Conservation (phyloP, 1,140 invertebrate genomes). For the Pararge aegeria region DNA sequence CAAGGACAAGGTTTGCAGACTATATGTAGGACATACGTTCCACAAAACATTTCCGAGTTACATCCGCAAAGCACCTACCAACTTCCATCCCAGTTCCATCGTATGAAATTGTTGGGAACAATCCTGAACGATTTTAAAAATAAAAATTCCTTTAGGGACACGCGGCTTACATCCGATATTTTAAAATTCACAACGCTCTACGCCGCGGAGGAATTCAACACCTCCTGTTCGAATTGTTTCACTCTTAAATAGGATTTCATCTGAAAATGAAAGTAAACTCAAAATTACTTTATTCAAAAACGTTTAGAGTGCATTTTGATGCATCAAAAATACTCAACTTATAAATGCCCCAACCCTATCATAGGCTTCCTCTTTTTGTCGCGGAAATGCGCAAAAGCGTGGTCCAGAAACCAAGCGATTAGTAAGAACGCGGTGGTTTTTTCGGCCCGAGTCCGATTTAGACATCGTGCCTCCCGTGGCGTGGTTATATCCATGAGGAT, state of each 20-base stretch:
- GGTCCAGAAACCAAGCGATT: no score
- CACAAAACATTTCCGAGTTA: not conserved
- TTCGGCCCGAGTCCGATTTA: no score
- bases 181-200: slow-evolving; percentile 19
- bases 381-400: no score
- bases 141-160: not conserved
- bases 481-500: no score
- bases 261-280: slow-evolving; percentile 13
- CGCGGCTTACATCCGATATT: slow-evolving; percentile 20
- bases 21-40: not conserved
- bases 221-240: slow-evolving; percentile 14
- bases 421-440: no score
- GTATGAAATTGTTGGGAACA: slow-evolving; percentile 14
- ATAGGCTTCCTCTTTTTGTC: no score
- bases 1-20: no score
- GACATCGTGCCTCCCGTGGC: no score
- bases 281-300: no score
- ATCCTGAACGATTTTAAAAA: slow-evolving; percentile 18
- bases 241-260: slow-evolving; percentile 16
- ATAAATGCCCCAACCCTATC: no score
- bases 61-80: not conserved
- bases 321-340: no score
- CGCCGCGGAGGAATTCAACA: slow-evolving; percentile 19
- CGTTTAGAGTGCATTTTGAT: no score
- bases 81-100: not conserved